Conservation (phyloP, 1,140 invertebrate genomes). For the Dinothrombium tinctorium region DNA sequence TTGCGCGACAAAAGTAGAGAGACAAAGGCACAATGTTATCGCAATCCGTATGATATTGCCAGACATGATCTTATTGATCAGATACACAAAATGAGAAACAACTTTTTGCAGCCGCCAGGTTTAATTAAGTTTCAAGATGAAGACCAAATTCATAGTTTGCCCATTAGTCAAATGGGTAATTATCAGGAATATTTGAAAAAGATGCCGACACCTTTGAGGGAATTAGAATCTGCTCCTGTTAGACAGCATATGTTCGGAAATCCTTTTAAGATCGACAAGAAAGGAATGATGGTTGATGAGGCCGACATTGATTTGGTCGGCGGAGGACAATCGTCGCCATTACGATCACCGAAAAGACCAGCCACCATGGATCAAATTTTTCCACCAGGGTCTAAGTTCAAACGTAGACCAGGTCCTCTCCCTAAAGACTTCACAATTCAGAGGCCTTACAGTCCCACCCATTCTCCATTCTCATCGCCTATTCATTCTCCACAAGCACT, state of each 20-base stretch:
- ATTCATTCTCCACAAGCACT: background rate
- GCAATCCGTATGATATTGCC: constrained; percentile 88
- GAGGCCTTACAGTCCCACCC: constrained; percentile 22
- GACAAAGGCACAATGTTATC: constrained; percentile 45
- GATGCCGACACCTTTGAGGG: constrained; percentile 64
- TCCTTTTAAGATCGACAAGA: constrained; percentile 90
- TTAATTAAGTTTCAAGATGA: constrained; percentile 56
- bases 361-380: constrained; percentile 14
- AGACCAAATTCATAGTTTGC: constrained; percentile 76
- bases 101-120: constrained; percentile 56
- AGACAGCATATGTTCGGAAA: constrained; percentile 97
- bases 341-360: constrained; percentile 10
- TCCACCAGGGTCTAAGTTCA: constrained; percentile 26
- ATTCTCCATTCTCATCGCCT: background rate
- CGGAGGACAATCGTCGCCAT: constrained; percentile 13
- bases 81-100: constrained; percentile 73
- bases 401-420: constrained; percentile 57
- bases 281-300: constrained; percentile 45
- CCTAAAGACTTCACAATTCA: constrained; percentile 37
- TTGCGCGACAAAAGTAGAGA: constrained; percentile 26
- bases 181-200: constrained; percentile 94
- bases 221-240: constrained; percentile 84
- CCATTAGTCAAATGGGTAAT: constrained; percentile 93
- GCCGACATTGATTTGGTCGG: constrained; percentile 50
- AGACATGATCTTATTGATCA: constrained; percentile 68